phyloP scores from a whole-genome alignment of 2,797 vertebrate genomes.

The Melanotaenia pygmaea region DNA sequence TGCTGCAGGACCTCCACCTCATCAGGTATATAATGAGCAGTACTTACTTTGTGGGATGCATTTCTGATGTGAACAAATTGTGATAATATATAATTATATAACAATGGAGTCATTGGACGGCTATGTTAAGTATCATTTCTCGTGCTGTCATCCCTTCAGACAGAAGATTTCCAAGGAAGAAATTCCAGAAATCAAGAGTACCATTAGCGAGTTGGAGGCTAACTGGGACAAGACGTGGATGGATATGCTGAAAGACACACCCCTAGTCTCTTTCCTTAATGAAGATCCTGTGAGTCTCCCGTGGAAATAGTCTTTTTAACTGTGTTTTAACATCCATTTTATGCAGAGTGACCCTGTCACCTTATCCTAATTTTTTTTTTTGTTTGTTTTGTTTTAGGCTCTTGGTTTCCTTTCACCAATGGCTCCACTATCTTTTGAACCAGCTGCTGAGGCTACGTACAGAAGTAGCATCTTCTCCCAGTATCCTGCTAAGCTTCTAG shows the following conservation, averaged over 20 bases:
- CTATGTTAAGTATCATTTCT: neutral
- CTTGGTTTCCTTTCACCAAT: constrained; percentile 81
- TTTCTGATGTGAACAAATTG: neutral
- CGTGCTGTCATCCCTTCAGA: constrained; percentile 63
- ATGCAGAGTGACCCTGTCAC: neutral
- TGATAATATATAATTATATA: too few species aligned
- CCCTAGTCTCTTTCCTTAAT: constrained; percentile 76
- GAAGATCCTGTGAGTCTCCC: constrained; percentile 84
- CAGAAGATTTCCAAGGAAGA: constrained; percentile 76
- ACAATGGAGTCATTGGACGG: neutral
- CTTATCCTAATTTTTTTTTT: neutral
- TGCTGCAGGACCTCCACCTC: constrained; percentile 71
- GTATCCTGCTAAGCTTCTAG: constrained; percentile 70
- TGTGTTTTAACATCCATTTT: neutral
- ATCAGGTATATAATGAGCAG: constrained; percentile 76
- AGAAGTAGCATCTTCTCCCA: constrained; percentile 70
- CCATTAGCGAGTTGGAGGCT: constrained; percentile 71
- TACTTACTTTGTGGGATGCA: fast-evolving
- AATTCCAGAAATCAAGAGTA: constrained; percentile 61
- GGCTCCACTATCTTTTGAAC: constrained; percentile 78
- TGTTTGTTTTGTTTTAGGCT: constrained; percentile 69
- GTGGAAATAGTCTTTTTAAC: neutral
- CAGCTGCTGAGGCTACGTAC: constrained; percentile 77
- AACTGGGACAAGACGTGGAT: constrained; percentile 88
- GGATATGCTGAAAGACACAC: constrained; percentile 70